A percentile compares a stretch with the other conserved stretches of the same genome.
These are phyloP conservation scores for Acrossocheilus wenchowensis DNA, from an alignment of 2,797 vertebrate species.

Conservation along the genomic window DNA sequence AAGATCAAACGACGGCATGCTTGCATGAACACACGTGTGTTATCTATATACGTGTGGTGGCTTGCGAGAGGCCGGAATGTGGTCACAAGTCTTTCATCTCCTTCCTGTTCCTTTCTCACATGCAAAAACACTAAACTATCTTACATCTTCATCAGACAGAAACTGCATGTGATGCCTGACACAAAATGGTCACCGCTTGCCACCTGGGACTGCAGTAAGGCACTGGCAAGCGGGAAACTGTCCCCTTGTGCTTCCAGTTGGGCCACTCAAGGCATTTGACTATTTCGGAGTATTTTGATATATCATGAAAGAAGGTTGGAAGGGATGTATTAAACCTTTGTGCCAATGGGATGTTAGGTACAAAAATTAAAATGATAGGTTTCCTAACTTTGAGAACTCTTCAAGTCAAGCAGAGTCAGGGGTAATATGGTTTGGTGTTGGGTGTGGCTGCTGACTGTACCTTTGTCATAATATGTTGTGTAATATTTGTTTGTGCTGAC, in stretches of 20 bases:
- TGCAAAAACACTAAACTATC: slow-evolving; percentile 15
- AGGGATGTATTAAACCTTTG: background rate
- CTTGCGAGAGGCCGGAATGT: slow-evolving; percentile 18
- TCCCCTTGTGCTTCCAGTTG: background rate
- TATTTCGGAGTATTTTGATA: background rate
- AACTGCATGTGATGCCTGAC: background rate
- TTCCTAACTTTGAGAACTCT: background rate
- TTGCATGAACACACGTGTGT: background rate
- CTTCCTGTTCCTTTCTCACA: slow-evolving; percentile 40
- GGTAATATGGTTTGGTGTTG: background rate
- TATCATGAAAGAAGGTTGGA: background rate
- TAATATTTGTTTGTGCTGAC: slow-evolving; percentile 41
- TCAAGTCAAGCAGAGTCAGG: background rate
- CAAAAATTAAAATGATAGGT: background rate
- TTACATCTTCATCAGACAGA: background rate
- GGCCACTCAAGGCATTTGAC: background rate
- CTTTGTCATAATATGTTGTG: background rate
- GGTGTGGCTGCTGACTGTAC: slow-evolving; percentile 28
- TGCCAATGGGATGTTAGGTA: background rate
- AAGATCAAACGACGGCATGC: slow-evolving; percentile 29
- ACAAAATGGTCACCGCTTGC: slow-evolving; percentile 15
- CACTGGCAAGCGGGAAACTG: background rate
- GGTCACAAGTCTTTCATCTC: slow-evolving; percentile 52
- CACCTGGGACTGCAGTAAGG: background rate
- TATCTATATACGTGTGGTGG: slow-evolving; percentile 30